Evolutionary conservation across 2,888 invertebrate species (phyloP).

Genomic region (Agrotis exclamationis): DNA sequence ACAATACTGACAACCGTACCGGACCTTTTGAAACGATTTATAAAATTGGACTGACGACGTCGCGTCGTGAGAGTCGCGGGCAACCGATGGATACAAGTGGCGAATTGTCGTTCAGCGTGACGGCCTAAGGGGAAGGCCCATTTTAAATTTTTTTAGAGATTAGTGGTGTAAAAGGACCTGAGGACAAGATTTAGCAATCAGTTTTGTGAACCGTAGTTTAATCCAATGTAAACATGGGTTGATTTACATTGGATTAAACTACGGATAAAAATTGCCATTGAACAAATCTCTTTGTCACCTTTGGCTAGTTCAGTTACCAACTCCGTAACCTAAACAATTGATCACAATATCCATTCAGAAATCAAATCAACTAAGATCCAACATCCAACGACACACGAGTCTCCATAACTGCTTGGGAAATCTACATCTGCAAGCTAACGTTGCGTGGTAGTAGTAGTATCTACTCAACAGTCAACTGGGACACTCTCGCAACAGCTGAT

Average conservation of each 20-base stretch:
- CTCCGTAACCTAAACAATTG: neutral
- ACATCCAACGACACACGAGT: slow-evolving; percentile 12
- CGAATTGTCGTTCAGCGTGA: no score
- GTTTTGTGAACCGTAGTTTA: no score
- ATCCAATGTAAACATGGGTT: no score
- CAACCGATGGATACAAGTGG: no score
- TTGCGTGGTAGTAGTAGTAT: slow-evolving; percentile 25
- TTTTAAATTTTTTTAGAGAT: no score
- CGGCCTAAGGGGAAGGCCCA: no score
- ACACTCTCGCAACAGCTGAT: slow-evolving; percentile 53
- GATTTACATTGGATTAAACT: no score
- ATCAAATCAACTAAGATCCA: slow-evolving; percentile 10
- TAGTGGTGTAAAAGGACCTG: neutral
- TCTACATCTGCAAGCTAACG: slow-evolving; percentile 26
- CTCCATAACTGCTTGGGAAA: slow-evolving; percentile 52
- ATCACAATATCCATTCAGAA: slow-evolving; percentile 1
- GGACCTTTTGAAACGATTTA: no score
- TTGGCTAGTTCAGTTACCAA: neutral
- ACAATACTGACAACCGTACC: no score
- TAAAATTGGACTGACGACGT: no score
- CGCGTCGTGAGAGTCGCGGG: no score
- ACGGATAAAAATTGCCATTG: neutral
- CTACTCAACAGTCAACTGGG: slow-evolving; percentile 21
- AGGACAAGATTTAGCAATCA: neutral
- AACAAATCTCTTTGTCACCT: no score